Evolutionary conservation across 1,140 invertebrate genomes (phyloP).

Genomic region (Coboldia fuscipes): DNA sequence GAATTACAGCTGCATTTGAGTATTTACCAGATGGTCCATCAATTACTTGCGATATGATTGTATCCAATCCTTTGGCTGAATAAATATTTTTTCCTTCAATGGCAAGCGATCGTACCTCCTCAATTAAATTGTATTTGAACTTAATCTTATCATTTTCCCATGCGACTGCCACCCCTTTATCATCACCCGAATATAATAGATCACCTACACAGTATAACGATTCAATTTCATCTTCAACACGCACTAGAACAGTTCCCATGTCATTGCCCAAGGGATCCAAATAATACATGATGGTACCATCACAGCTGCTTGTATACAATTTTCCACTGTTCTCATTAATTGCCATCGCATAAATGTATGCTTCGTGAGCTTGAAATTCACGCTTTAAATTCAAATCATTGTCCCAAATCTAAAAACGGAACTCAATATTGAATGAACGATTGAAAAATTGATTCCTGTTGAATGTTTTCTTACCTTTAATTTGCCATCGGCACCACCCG

Average conservation of each 20-base stretch:
- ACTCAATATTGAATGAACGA: not conserved
- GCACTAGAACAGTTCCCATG: slow-evolving; percentile 7
- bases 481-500: slow-evolving; percentile 21
- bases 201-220: slow-evolving; percentile 14
- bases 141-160: slow-evolving; percentile 18
- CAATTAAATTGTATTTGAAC: slow-evolving; percentile 19
- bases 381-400: slow-evolving; percentile 9
- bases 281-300: slow-evolving; percentile 16
- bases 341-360: slow-evolving; percentile 17
- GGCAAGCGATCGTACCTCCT: slow-evolving; percentile 17
- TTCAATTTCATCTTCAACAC: slow-evolving; percentile 16
- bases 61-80: slow-evolving; percentile 16
- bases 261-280: slow-evolving; percentile 11
- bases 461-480: slow-evolving; percentile 11
- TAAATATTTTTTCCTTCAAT: slow-evolving; percentile 12
- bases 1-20: slow-evolving; percentile 14
- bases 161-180: slow-evolving; percentile 18
- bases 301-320: slow-evolving; percentile 18
- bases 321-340: slow-evolving; percentile 15
- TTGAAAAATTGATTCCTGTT: no score
- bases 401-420: slow-evolving; percentile 8
- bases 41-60: slow-evolving; percentile 12
- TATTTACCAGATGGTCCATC: slow-evolving; percentile 16
- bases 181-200: slow-evolving; percentile 16
- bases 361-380: slow-evolving; percentile 12